phyloP scores from a whole-genome alignment of 1,140 invertebrate genomes.

The Tetragnatha versicolor region DNA sequence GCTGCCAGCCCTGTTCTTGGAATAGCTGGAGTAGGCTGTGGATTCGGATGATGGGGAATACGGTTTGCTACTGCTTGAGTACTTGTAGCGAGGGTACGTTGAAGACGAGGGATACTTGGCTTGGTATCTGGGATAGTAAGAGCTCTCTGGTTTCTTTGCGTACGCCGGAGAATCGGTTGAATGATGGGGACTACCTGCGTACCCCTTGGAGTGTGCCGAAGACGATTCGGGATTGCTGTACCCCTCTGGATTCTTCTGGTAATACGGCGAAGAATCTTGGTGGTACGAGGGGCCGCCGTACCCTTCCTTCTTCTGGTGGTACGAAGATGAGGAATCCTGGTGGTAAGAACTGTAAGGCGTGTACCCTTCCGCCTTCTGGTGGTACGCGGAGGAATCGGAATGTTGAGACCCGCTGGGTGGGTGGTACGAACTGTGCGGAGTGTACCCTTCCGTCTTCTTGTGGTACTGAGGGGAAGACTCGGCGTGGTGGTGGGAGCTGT shows the following conservation, averaged over 20 bases:
- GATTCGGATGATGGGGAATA: background rate
- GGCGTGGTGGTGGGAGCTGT: background rate
- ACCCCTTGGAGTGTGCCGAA: no score
- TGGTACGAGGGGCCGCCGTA: no score
- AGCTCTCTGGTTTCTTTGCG: no score
- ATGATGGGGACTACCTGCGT: no score
- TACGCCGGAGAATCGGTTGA: no score
- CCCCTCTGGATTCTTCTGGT: no score
- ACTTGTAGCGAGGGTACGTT: no score
- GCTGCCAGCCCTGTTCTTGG: constrained; percentile 26
- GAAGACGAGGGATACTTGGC: constrained; percentile 16
- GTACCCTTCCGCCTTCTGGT: background rate
- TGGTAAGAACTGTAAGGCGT: background rate
- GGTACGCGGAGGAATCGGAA: background rate
- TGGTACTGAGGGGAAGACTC: background rate
- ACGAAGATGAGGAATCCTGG: no score
- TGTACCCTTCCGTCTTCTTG: background rate
- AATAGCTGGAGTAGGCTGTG: constrained; percentile 1
- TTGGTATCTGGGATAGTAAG: constrained; percentile 20
- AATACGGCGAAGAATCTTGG: no score
- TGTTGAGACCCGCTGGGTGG: background rate
- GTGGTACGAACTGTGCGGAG: constrained; percentile 9
- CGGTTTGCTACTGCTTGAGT: no score
- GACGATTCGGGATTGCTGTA: no score
- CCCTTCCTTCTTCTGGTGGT: no score